phyloP scores from a whole-genome alignment of 2,113 vertebrate species.

The Platysteira castanea region DNA sequence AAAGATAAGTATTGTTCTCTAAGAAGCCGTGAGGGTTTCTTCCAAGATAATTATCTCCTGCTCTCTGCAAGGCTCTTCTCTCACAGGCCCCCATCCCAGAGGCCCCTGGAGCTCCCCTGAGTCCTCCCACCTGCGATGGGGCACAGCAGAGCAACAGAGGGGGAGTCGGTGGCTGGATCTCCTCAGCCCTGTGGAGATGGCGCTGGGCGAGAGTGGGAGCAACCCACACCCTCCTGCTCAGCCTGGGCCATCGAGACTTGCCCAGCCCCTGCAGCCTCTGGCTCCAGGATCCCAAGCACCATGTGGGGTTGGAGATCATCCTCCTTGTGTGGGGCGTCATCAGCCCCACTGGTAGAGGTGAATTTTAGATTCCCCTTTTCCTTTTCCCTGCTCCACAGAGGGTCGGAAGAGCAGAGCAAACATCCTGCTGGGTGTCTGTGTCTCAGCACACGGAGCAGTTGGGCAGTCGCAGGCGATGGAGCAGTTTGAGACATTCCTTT shows the following conservation, averaged over 20 bases:
- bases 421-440: background rate
- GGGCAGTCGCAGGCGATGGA: background rate
- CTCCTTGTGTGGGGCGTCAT: fast-evolving
- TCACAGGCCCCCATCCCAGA: background rate
- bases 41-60: background rate
- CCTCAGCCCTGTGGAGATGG: fast-evolving
- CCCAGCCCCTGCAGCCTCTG: background rate
- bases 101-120: background rate
- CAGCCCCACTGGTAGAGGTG: background rate
- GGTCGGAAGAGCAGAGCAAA: background rate
- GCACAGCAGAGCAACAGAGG: background rate
- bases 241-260: fast-evolving
- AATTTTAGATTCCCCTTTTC: background rate
- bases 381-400: background rate
- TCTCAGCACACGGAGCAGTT: fast-evolving
- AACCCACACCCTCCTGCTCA: background rate
- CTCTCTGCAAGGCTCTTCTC: background rate
- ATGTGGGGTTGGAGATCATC: fast-evolving
- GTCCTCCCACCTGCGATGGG: fast-evolving
- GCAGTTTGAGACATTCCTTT: background rate
- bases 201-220: fast-evolving
- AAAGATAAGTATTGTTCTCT: conserved; percentile 11
- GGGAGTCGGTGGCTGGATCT: background rate
- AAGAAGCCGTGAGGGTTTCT: background rate
- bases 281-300: background rate